These are phyloP conservation scores for Acanthosepion pharaonis DNA, from an alignment of 2,888 invertebrate genomes.

Conservation along the genomic window DNA sequence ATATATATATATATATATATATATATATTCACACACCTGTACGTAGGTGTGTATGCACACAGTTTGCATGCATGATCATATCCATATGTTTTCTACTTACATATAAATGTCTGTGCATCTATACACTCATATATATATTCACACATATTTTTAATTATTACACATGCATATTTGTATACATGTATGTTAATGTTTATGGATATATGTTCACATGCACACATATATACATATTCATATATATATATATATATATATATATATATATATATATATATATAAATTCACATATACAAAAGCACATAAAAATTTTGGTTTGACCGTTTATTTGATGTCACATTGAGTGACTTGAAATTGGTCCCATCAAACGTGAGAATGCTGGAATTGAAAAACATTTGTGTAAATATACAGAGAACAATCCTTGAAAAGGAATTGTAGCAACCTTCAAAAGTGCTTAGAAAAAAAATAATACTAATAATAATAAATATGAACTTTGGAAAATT, in stretches of 20 bases:
- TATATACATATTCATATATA: not conserved
- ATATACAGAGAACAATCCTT: no score
- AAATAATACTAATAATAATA: no score
- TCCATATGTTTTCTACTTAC: not conserved
- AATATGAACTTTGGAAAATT: no score
- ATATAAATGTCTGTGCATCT: not conserved
- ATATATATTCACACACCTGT: not conserved
- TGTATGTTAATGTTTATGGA: not conserved
- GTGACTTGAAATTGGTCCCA: no score
- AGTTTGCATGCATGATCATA: not conserved
- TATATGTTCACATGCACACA: not conserved
- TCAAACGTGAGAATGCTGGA: no score
- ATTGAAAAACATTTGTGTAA: no score
- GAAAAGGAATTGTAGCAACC: no score
- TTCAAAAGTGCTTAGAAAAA: no score
- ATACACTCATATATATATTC: not conserved
- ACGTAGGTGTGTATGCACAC: not conserved
- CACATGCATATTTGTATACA: not conserved
- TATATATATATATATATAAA: not conserved
- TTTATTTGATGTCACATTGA: no score
- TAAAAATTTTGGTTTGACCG: no score
- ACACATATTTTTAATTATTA: not conserved
- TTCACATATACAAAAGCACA: not conserved
- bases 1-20: slow-evolving; percentile 34
- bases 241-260: slow-evolving; percentile 38